phyloP scores from a whole-genome alignment of 2,888 invertebrate species.

The Ormyrus labotus region DNA sequence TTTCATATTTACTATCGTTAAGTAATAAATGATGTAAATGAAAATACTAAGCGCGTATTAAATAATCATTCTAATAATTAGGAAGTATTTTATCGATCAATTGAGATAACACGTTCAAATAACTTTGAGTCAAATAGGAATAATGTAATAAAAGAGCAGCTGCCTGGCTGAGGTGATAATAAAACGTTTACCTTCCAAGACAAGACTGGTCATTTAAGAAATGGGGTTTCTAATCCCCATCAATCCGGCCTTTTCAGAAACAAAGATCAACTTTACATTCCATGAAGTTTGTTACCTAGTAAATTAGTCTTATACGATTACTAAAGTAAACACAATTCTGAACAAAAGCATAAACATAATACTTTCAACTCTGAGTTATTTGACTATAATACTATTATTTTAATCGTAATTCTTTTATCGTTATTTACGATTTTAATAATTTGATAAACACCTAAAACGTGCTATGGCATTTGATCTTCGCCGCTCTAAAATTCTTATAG shows the following conservation, averaged over 20 bases:
- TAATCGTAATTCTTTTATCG: constrained; percentile 39
- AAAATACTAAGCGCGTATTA: constrained; percentile 42
- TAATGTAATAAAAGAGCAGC: background rate
- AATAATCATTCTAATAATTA: constrained; percentile 54
- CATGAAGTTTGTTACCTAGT: too few species aligned
- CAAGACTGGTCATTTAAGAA: too few species aligned
- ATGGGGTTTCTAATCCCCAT: too few species aligned
- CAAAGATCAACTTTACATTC: too few species aligned
- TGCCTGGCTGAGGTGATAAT: too few species aligned
- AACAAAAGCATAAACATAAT: too few species aligned
- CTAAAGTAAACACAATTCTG: too few species aligned
- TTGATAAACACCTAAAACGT: constrained; percentile 57
- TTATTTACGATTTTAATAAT: constrained; percentile 28
- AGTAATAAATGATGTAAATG: constrained; percentile 52
- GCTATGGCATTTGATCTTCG: constrained; percentile 64
- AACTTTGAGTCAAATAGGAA: constrained; percentile 45
- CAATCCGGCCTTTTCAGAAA: too few species aligned
- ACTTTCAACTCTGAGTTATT: constrained; percentile 50
- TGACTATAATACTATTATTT: constrained; percentile 55
- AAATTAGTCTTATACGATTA: too few species aligned
- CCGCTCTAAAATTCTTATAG: constrained; percentile 14
- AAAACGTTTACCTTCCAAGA: too few species aligned
- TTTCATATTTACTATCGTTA: constrained; percentile 45
- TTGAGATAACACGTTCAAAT: constrained; percentile 48
- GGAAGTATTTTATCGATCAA: constrained; percentile 45